Evolutionary conservation across 30 jellyfish, hydroid and myxozoan species (phyloP), one percentile per base, ranked within the genome.

Genomic region (Pelagia noctiluca): DNA sequence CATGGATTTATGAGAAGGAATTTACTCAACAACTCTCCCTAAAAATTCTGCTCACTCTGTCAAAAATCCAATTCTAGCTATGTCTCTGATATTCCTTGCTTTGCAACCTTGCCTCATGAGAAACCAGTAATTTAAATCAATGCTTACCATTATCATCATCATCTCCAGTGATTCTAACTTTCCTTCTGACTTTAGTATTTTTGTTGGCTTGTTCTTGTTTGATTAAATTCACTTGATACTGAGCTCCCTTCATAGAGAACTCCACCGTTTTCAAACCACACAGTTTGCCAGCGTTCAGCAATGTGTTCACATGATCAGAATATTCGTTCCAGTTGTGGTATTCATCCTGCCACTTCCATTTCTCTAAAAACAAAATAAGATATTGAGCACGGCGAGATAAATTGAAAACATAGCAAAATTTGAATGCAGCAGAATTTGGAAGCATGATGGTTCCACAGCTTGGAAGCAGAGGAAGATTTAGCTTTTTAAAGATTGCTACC

Each of bases 281-380:
- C 19, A 35, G 16, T 38, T 54, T 60, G 53, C 88, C 92, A 22
- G 98, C 98, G 46, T 65, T 37, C 11, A 91, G 26, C 35, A 91
- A 61, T 42, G 73, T 35, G 61, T 91, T 96, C n/a, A 80, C 53
- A 11, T 63, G 49, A 31, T 80, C 83, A 16, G 78, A 63, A 64
- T 80, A 86, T 3, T n/a, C 33, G 1, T 38, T 42, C 96, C 98
- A 84, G 42, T 75, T 77, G 2, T 83, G 90, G 30, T 73, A 73
- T 33, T 83, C 96, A 72, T 85, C 86, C 42, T 85, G 85, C 90
- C 87, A 91, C 25, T 82, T 76, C 86, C 90, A 91, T 3, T 25
- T 80, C 18, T 76, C 95, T 84, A 35, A 19, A 52, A 52, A 10
- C 7, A 52, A 8, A 19, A 19, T 10, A 3, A 10, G 30, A 52